Conservation (phyloP, 1,140 invertebrate species). For the Calosoma granatense region DNA sequence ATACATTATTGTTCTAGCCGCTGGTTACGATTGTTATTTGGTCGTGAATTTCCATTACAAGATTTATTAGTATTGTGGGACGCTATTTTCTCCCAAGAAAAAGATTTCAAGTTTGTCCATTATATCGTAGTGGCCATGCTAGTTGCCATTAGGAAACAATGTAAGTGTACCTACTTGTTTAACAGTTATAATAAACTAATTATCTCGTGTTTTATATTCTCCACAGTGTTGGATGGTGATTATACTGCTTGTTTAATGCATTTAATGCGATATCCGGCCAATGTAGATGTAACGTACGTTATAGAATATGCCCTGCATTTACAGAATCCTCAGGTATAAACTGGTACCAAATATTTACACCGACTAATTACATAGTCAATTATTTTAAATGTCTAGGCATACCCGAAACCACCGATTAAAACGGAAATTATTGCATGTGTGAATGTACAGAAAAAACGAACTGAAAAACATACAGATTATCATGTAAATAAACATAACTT, state of each 20-base stretch:
- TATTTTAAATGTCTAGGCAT: not conserved
- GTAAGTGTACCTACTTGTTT: constrained; percentile 41
- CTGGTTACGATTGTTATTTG: constrained; percentile 70
- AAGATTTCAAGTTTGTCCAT: constrained; percentile 58
- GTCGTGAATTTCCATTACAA: constrained; percentile 64
- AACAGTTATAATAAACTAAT: not conserved
- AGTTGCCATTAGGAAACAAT: constrained; percentile 52
- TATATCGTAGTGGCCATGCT: constrained; percentile 69
- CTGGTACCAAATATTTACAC: too few relatives aligned
- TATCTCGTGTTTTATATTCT: not conserved
- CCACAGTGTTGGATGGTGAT: constrained; percentile 11
- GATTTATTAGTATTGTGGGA: constrained; percentile 71
- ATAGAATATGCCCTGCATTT: constrained; percentile 9
- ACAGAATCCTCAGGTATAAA: not conserved
- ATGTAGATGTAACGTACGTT: not conserved
- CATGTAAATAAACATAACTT: not conserved
- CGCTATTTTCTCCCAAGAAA: constrained; percentile 66
- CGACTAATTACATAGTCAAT: not conserved
- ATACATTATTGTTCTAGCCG: constrained; percentile 43
- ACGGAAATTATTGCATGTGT: not conserved
- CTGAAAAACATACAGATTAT: not conserved
- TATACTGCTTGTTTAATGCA: constrained; percentile 10
- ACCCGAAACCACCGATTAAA: not conserved
- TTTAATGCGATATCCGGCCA: constrained; percentile 1
- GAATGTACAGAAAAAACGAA: not conserved